A percentile compares a stretch with the other conserved stretches of the same genome.
Evolutionary conservation across 2,797 vertebrate genomes (phyloP).

Genomic region (Toxotes lorentzi): DNA sequence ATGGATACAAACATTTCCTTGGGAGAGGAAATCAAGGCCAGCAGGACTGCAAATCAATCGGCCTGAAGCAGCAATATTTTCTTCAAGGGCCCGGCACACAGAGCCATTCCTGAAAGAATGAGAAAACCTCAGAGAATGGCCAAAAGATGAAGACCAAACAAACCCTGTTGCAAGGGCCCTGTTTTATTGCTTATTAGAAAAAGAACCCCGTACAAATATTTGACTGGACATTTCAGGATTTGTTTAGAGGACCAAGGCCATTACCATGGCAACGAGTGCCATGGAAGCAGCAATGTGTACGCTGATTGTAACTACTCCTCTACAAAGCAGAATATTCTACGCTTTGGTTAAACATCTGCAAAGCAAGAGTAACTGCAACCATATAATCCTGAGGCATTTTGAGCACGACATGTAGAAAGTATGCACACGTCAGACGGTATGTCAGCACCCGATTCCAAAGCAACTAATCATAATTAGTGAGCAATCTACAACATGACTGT

Average conservation of each 20-base stretch:
- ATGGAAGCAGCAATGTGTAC: constrained; percentile 31
- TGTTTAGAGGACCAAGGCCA: constrained; percentile 35
- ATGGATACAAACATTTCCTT: constrained; percentile 24
- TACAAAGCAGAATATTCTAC: not conserved
- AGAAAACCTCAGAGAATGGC: constrained; percentile 49
- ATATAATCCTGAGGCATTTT: not conserved
- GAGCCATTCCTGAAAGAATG: constrained; percentile 55
- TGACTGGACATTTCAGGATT: constrained; percentile 56
- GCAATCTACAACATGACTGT: not conserved
- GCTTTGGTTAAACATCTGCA: not conserved
- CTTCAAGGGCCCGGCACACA: constrained; percentile 36
- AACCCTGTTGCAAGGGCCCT: constrained; percentile 39
- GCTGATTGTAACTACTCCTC: constrained; percentile 5
- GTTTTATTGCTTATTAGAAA: constrained; percentile 61
- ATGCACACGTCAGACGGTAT: not conserved
- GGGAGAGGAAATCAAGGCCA: constrained; percentile 64
- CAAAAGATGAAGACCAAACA: constrained; percentile 58
- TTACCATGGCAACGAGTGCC: constrained; percentile 60
- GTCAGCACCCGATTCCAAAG: not conserved
- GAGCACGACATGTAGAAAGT: not conserved
- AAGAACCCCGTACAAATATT: constrained; percentile 67
- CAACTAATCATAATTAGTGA: not conserved
- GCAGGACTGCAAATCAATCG: constrained; percentile 54
- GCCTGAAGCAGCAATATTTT: constrained; percentile 55
- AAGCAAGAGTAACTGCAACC: not conserved